Base-by-base conservation (phyloP, 2,888 invertebrate species). In the Erebia palarica region DNA sequence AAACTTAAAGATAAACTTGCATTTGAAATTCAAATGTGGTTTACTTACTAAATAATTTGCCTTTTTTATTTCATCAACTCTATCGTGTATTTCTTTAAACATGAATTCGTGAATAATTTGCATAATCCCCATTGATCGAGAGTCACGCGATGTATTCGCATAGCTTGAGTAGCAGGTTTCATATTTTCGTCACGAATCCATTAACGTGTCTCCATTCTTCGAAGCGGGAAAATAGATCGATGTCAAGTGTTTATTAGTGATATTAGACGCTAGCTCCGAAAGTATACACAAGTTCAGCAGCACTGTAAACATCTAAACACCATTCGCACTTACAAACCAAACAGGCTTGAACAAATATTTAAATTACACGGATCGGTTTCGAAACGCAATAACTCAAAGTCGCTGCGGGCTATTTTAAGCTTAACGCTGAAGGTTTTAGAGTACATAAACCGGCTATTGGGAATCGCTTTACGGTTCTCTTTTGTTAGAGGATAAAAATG, bases 241-340 rank as follows among this genome's bases (percentile, higher is more conserved):
- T 89, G 87, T 89, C 88, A 87, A 86, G 80, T 84, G 81, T 89
- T 88, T 88, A 88, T 89, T 86, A 89, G 86, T 84, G 84, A 87
- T 88, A 88, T 89, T 85, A 85, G 83, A 83, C 80, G 80, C 77
- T 78, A 82, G 80, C 80, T 79, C 83, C 65, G 80, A 79, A 81
- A 82, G 83, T 82, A 83, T 86, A 89, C 84, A 88, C 85, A 86
- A 88, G 88, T 88, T 87, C 90, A 87, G 88, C 89, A 86, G 88
- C 89, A 88, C 82, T 79, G 88, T 86, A 91, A 91, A 92, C 89
- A 92, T 86, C 86, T 89, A 88, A 91, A 90, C 91, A 90, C 92
- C 91, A 92, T 92, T 92, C 90, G 91, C 91, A 92, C 92, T 92
- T 90, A 91, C 91, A 90, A 89, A 89, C 82, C 87, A 92, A 92